These are phyloP conservation scores for Sebastes steindachneri DNA, from an alignment of 2,797 vertebrate species.

Conservation along the genomic window DNA sequence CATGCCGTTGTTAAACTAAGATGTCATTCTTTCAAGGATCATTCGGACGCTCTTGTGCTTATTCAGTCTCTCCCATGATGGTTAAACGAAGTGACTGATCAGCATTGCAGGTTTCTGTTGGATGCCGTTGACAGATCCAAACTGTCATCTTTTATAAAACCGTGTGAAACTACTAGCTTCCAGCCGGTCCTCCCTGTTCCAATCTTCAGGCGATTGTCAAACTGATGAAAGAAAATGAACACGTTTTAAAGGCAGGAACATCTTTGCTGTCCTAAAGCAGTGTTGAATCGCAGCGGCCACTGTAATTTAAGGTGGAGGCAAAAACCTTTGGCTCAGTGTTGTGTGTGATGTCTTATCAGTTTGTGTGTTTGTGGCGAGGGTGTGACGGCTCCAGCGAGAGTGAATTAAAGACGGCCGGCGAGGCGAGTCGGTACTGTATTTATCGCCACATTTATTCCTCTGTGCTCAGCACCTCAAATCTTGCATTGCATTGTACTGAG, in stretches of 20 bases:
- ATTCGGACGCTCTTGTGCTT: not conserved
- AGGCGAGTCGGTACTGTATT: slow-evolving; percentile 64
- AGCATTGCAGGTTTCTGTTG: slow-evolving; percentile 18
- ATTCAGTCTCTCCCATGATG: slow-evolving; percentile 5
- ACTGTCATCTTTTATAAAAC: slow-evolving; percentile 32
- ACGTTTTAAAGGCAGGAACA: slow-evolving; percentile 19
- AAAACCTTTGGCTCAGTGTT: slow-evolving; percentile 57
- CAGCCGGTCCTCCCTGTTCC: slow-evolving; percentile 13
- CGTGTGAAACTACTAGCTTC: slow-evolving; percentile 35
- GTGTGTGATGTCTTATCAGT: slow-evolving; percentile 60
- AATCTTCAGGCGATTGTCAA: slow-evolving; percentile 9
- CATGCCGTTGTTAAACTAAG: slow-evolving; percentile 41
- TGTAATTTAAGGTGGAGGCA: slow-evolving; percentile 53
- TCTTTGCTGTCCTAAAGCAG: slow-evolving; percentile 24
- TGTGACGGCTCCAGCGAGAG: slow-evolving; percentile 38
- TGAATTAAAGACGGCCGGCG: slow-evolving; percentile 33
- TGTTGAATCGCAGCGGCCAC: slow-evolving; percentile 20
- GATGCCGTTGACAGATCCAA: slow-evolving; percentile 4
- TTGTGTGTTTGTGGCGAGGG: slow-evolving; percentile 61
- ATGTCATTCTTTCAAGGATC: slow-evolving; percentile 34
- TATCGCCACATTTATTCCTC: slow-evolving; percentile 71
- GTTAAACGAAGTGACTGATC: slow-evolving; percentile 6
- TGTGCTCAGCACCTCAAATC: slow-evolving; percentile 61
- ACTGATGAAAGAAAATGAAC: slow-evolving; percentile 3
- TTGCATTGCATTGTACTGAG: slow-evolving; percentile 62